A percentile compares a stretch with the other conserved stretches of the same genome.
phyloP scores from a whole-genome alignment of 2,888 invertebrate species.

The Watsonalla cultraria region DNA sequence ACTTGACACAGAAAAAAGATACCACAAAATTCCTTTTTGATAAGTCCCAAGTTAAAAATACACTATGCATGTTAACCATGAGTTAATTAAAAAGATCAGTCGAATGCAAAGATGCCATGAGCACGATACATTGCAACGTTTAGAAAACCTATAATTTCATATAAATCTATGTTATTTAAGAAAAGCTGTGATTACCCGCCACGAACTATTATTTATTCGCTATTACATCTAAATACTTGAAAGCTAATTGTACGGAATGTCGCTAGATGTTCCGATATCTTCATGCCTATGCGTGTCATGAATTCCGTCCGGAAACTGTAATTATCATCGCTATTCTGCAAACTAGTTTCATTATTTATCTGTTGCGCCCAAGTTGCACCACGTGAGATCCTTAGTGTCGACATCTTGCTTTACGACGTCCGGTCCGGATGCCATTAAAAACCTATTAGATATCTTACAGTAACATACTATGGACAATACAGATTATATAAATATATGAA shows the following conservation, averaged over 20 bases:
- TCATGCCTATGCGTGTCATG: slow-evolving; percentile 19
- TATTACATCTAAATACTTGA: too few species aligned
- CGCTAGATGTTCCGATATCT: slow-evolving; percentile 3
- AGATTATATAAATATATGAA: neutral
- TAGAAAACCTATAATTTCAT: too few species aligned
- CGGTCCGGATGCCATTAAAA: slow-evolving; percentile 3
- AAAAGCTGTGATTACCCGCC: too few species aligned
- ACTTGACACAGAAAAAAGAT: too few species aligned
- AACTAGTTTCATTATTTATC: slow-evolving; percentile 1
- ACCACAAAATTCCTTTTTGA: too few species aligned
- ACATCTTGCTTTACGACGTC: slow-evolving; percentile 9
- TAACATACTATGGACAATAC: neutral
- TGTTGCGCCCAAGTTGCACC: slow-evolving; percentile 1
- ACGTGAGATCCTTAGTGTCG: slow-evolving; percentile 11
- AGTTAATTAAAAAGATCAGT: too few species aligned
- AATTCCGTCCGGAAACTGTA: slow-evolving; percentile 25
- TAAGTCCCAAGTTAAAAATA: too few species aligned
- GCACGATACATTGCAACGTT: too few species aligned
- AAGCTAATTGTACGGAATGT: slow-evolving; percentile 1
- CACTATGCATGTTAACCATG: too few species aligned
- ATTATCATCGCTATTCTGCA: slow-evolving; percentile 11
- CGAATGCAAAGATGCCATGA: too few species aligned
- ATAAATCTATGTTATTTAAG: too few species aligned
- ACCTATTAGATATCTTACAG: neutral
- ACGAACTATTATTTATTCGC: too few species aligned